A percentile compares a stretch with the other conserved stretches of the same genome.
phyloP scores from a whole-genome alignment of 1,140 invertebrate genomes.

The Dendrolimus punctatus region DNA sequence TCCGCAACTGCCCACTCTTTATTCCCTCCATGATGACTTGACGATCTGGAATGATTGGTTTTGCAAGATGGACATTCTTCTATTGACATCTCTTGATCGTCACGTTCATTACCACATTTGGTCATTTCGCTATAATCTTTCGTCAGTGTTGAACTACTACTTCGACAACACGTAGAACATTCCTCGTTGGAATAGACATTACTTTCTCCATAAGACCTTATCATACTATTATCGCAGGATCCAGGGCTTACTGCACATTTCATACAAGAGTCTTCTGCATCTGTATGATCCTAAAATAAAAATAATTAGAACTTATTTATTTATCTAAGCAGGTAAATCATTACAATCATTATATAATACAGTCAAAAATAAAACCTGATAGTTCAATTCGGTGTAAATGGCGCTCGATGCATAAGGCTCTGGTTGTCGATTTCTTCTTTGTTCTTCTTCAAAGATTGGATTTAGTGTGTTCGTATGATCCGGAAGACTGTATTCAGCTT shows the following conservation, averaged over 20 bases:
- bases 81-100: slow-evolving; percentile 57
- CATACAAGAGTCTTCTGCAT: slow-evolving; percentile 59
- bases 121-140: slow-evolving; percentile 68
- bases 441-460: slow-evolving; percentile 44
- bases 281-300: slow-evolving; percentile 45
- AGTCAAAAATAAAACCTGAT: slow-evolving; percentile 34
- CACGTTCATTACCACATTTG: slow-evolving; percentile 56
- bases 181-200: slow-evolving; percentile 66
- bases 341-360: neutral
- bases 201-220: slow-evolving; percentile 56
- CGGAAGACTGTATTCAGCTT: slow-evolving; percentile 64
- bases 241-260: slow-evolving; percentile 62
- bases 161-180: slow-evolving; percentile 62
- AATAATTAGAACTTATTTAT: neutral
- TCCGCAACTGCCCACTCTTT: slow-evolving; percentile 62
- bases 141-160: slow-evolving; percentile 61
- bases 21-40: slow-evolving; percentile 56
- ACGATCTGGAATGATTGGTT: slow-evolving; percentile 56
- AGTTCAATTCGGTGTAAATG: slow-evolving; percentile 64
- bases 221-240: slow-evolving; percentile 62
- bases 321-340: neutral
- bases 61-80: slow-evolving; percentile 65
- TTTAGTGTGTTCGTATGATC: slow-evolving; percentile 48
- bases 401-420: slow-evolving; percentile 63
- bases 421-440: slow-evolving; percentile 32